Evolutionary conservation across 2,888 invertebrate species (phyloP), one percentile per base, ranked within the genome.

Genomic region (Drosophila yooni): DNA sequence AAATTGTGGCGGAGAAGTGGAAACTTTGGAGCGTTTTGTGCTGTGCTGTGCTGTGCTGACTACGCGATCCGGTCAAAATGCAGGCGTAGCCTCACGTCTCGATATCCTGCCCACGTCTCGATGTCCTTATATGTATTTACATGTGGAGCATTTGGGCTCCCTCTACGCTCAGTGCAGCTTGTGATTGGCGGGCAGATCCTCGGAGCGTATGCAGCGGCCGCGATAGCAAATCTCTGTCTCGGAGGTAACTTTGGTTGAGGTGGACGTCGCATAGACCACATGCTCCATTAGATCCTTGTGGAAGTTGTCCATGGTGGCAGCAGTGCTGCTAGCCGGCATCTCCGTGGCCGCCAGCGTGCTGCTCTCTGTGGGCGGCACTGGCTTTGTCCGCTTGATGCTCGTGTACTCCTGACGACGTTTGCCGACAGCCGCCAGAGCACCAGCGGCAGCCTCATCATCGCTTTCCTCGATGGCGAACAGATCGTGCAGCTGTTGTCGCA

Each of bases 201-300:
- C 92, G 62, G 95, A 94, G 93, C 97, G 97, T 76, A 97, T 95
- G 92, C 97, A 97, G 90, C 96, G 95, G 18, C 97, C 97, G 91
- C 96, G 95, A 92, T 96, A 97, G 91, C 97, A 97, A 76, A 97
- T 97, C 94, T 97, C 97, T 40, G 97, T 97, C 94, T 97, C 97
- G 82, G 97, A 96, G 18, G 97, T 96, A 92, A 96, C 96, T 27
- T 97, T 97, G 3, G 96, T 96, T 89, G 96, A 96, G 2, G 89
- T 88, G 2, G 97, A 96, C 0, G 97, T 97, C 46, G 93, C 93
- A 72, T 92, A 93, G 10, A 93, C 92, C n/a, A 92, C 92, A 66
- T 92, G 91, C 60, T 93, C 91, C 93, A 93, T 93, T 59, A 93
- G 86, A 68, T 92, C 91, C 74, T 92, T 92, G 77, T 92, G 92